Evolutionary conservation across 2,797 vertebrate species (phyloP).

Genomic region (Cyclopterus lumpus): DNA sequence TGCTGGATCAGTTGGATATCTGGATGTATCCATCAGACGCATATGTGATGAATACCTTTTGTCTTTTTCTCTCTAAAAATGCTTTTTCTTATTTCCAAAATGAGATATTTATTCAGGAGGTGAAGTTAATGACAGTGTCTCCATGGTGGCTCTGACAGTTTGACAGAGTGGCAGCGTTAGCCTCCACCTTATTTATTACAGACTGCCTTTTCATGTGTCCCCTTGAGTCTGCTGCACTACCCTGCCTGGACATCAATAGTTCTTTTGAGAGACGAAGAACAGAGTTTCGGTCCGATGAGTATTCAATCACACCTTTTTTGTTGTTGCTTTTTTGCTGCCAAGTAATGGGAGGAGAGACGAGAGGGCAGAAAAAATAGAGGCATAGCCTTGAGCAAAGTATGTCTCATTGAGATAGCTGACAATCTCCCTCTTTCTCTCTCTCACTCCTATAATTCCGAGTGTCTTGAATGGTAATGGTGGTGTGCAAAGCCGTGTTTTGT

Average conservation of each 20-base stretch:
- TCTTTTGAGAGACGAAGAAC: conserved; percentile 45
- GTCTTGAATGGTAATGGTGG: conserved; percentile 47
- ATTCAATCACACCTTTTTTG: conserved; percentile 72
- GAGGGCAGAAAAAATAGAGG: conserved; percentile 47
- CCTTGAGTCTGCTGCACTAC: conserved; percentile 51
- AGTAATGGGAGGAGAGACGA: conserved; percentile 70
- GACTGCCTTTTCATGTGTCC: conserved; percentile 31
- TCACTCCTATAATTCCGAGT: conserved; percentile 46
- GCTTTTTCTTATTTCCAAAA: neutral
- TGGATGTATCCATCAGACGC: neutral
- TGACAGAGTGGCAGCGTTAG: neutral
- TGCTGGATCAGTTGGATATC: neutral
- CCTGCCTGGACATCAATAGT: conserved; percentile 70
- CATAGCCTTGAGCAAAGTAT: conserved; percentile 71
- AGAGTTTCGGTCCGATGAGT: conserved; percentile 62
- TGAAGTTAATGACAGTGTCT: neutral
- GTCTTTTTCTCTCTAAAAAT: neutral
- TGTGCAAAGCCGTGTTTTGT: conserved; percentile 81
- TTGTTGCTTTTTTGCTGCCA: conserved; percentile 61
- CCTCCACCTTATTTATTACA: conserved; percentile 37
- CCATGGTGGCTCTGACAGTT: neutral
- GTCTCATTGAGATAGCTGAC: conserved; percentile 72
- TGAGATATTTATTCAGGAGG: neutral
- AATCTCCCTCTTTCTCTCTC: conserved; percentile 47
- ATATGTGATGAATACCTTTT: neutral